phyloP scores from a whole-genome alignment of 2,797 vertebrate species.

The Melanotaenia trifasciata region DNA sequence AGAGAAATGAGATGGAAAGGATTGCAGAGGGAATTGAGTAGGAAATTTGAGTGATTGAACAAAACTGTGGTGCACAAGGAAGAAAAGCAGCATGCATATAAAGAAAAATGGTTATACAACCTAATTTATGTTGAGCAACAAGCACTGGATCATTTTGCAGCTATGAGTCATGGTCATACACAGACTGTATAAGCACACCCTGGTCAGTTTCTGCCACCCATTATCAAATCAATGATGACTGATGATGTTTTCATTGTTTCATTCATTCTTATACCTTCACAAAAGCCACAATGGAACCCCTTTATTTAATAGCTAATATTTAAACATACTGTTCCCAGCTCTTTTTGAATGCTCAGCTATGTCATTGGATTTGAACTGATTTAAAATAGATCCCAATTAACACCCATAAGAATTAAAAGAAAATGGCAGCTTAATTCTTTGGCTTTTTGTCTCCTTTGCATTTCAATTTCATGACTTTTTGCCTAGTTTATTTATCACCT shows the following conservation, averaged over 20 bases:
- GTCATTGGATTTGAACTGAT: not conserved
- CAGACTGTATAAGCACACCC: constrained; percentile 33
- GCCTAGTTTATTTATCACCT: too few species aligned
- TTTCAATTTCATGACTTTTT: too few species aligned
- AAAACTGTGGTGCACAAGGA: not conserved
- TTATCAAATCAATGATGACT: constrained; percentile 10
- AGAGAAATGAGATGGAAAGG: constrained; percentile 13
- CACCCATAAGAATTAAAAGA: not conserved
- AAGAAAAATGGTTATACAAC: constrained; percentile 11
- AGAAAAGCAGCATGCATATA: not conserved
- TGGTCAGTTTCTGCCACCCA: constrained; percentile 24
- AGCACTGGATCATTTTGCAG: constrained; percentile 6
- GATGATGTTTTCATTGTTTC: not conserved
- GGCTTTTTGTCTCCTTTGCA: too few species aligned
- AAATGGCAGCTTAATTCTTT: too few species aligned
- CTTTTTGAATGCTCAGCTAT: not conserved
- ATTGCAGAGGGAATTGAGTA: not conserved
- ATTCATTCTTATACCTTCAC: constrained; percentile 17
- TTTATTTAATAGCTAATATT: constrained; percentile 17
- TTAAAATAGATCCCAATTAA: not conserved
- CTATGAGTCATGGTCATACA: constrained; percentile 33
- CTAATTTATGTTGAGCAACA: constrained; percentile 15
- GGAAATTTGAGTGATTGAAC: constrained; percentile 25
- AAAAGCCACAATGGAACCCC: not conserved
- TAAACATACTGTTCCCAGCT: constrained; percentile 3